Base-by-base conservation (phyloP, 2,113 vertebrate species). In the Nibea albiflora region DNA sequence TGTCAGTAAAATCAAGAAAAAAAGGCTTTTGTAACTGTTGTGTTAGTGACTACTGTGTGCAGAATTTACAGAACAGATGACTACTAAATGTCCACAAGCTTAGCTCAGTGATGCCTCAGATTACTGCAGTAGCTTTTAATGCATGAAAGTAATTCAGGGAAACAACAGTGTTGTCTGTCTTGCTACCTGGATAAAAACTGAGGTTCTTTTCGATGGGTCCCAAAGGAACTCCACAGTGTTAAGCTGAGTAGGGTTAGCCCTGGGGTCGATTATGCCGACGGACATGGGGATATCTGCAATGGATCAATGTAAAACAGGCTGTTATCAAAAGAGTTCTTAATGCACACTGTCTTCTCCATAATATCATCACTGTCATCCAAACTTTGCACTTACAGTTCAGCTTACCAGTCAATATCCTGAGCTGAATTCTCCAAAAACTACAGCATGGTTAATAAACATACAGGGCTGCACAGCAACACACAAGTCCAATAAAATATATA, bases 171-270 rank as follows among this genome's bases (percentile, higher is more conserved):
- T 67, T 47, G 39, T 42, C 44, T 5, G 20, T 85, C 39, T 11
- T 60, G 76, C 89, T 94, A 99, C 98, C 97, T 99, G 98, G 92
- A 99, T 99, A 86, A 99, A 99, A 73, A 98, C 98, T 0, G 98
- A 99, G 1, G 98, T 99, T 92, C 98, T 92, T 92, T 99, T 99
- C 28, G 97, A 94, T 16, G 97, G 98, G 56, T 99, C 98, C 98
- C 98, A 99, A 1, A 99, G 95, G 87, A 99, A 99, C 85, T 99
- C 98, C 87, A 99, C 98, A 1, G 98, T 99, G 83, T 99, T 99
- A 64, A 99, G 95, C 83, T 99, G 98, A 2, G 97, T 98, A 2
- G 98, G 98, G 93, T 99, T 99, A 9, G 98, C 97, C 81, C 98
- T 93, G 8, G 98, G 98, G 93, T 99, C 98, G 15, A 98, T 96